Evolutionary conservation across 2,888 invertebrate genomes (phyloP).

Genomic region (Caenorhabditis angaria): DNA sequence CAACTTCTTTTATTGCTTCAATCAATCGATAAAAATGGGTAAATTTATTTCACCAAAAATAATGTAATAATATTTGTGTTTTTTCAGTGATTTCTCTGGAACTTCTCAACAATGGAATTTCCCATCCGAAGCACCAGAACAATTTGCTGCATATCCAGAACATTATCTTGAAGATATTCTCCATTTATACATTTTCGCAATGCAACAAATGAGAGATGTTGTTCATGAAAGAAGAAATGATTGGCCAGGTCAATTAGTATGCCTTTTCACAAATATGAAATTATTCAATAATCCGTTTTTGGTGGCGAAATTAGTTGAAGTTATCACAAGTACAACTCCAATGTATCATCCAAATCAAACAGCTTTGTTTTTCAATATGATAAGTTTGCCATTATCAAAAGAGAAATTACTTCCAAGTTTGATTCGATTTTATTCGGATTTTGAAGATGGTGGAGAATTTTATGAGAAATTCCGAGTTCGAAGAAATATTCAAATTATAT

Average conservation of each 20-base stretch:
- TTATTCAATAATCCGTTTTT: slow-evolving; percentile 95
- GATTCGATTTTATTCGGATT: slow-evolving; percentile 93
- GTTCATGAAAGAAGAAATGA: slow-evolving; percentile 75
- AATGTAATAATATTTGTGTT: neutral
- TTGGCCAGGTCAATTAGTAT: slow-evolving; percentile 86
- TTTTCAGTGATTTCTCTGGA: slow-evolving; percentile 12
- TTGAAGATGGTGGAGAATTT: slow-evolving; percentile 80
- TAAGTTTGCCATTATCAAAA: slow-evolving; percentile 79
- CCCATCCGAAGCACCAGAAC: slow-evolving; percentile 77
- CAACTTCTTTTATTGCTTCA: slow-evolving; percentile 82
- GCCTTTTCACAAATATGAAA: slow-evolving; percentile 88
- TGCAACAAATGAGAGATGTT: slow-evolving; percentile 85
- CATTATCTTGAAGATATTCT: slow-evolving; percentile 96
- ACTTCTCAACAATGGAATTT: neutral
- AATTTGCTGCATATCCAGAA: slow-evolving; percentile 91
- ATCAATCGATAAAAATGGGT: slow-evolving; percentile 73
- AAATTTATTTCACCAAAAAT: slow-evolving; percentile 28
- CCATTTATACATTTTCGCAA: slow-evolving; percentile 89
- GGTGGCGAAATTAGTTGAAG: slow-evolving; percentile 81
- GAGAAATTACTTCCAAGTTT: slow-evolving; percentile 85
- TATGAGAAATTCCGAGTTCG: slow-evolving; percentile 99
- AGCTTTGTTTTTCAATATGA: slow-evolving; percentile 43
- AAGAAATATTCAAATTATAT: slow-evolving; percentile 89
- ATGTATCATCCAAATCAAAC: slow-evolving; percentile 24
- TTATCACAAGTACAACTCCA: slow-evolving; percentile 53